Evolutionary conservation across 1,140 invertebrate species (phyloP), one percentile per base, ranked within the genome.

Genomic region (Fopius arisanus): DNA sequence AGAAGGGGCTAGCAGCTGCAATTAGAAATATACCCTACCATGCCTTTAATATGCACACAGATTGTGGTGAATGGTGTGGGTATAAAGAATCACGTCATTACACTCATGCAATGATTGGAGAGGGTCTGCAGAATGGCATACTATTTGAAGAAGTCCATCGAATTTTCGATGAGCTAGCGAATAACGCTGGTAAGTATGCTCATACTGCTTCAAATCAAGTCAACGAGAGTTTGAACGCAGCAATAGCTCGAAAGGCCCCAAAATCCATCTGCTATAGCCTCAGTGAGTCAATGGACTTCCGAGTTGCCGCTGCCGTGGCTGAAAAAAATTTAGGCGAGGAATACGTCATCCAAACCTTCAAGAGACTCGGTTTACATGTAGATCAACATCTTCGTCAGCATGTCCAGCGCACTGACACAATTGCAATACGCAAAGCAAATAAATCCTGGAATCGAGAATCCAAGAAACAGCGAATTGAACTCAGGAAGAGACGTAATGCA

Each of bases 171-270:
- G 31, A 70, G 9, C 51, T 72, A 10, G 54, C 67, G 26, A 12
- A 69, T 0, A 76, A 76, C 26, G 43, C 23, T 48, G 0, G 16
- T 14, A 72, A 63, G 68, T 76, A 68, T 76, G 26, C 37, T 1
- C 7, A 3, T 29, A 66, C 37, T 31, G n/a, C n/a, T n/a, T n/a
- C n/a, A n/a, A n/a, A n/a, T n/a, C n/a, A n/a, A n/a, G n/a, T n/a
- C 59, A 76, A 76, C 48, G 70, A 73, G 29, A 73, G 43, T 70
- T 41, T 76, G 21, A 76, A 76, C 31, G 37, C 31, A 2, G 21
- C 67, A 3, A 72, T 76, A 28, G 48, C 43, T 26, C 21, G 19
- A 26, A 73, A 76, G 41, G 66, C 65, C 3, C 75, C 75, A 3
- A 76, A 76, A 48, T 21, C n/a, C 29, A 14, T 63, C 1, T 73